Conservation (phyloP, 35 echinoderm and acorn worm genomes). For the Diadema setosum region DNA sequence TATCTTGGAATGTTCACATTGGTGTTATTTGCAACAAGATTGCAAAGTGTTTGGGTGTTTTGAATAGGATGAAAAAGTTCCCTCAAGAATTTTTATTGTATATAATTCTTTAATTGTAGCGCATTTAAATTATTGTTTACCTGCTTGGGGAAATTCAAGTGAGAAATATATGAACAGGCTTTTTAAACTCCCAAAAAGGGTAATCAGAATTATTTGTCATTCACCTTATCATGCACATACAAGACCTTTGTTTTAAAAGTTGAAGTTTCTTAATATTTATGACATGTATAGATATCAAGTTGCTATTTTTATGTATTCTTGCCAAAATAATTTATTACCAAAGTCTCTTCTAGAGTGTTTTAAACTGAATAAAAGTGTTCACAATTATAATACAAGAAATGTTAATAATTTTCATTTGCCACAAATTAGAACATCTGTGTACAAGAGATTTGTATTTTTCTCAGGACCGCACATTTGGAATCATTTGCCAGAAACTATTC, state of each 20-base stretch:
- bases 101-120: too few species aligned
- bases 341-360: background rate
- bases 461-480: too few species aligned
- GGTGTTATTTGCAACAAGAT: background rate
- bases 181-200: background rate
- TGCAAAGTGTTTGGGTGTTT: too few species aligned
- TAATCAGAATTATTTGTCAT: background rate
- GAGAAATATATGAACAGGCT: background rate
- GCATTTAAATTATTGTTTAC: too few species aligned
- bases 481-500: too few species aligned
- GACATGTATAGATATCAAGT: background rate
- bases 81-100: too few species aligned
- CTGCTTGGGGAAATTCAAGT: too few species aligned
- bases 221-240: background rate
- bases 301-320: background rate
- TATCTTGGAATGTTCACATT: too few species aligned
- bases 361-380: too few species aligned
- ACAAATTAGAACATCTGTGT: too few species aligned
- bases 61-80: too few species aligned
- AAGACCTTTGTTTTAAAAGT: background rate
- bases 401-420: background rate
- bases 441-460: too few species aligned
- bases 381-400: background rate
- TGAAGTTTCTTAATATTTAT: background rate
- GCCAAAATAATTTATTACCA: background rate